Conservation (phyloP, 2,888 invertebrate species). For the Entomobrya proxima region DNA sequence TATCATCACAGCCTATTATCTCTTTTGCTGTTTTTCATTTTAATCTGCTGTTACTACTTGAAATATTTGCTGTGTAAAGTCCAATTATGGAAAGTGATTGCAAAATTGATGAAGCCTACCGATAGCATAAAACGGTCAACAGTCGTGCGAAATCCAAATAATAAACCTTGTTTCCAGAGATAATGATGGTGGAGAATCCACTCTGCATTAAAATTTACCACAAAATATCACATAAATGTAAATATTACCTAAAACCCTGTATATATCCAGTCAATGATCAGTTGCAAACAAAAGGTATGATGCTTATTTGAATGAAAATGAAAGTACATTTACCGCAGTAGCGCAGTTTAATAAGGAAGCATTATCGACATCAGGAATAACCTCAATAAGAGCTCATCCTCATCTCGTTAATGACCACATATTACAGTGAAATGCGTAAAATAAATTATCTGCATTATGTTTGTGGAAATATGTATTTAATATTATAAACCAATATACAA, state of each 20-base stretch:
- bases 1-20: too few species aligned
- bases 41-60: too few species aligned
- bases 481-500: too few species aligned
- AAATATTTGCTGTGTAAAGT: too few species aligned
- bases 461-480: background rate
- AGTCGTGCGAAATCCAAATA: background rate
- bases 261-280: background rate
- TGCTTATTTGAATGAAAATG: background rate
- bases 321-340: background rate
- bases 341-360: background rate
- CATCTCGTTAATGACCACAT: background rate
- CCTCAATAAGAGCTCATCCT: background rate
- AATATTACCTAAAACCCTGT: background rate
- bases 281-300: conserved; percentile 1
- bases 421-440: background rate
- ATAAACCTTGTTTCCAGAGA: background rate
- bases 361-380: background rate
- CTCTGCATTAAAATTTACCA: background rate
- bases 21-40: background rate
- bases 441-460: background rate
- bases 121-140: too few species aligned
- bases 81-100: too few species aligned
- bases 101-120: background rate
- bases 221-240: background rate
- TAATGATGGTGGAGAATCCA: background rate